A percentile compares a stretch with the other conserved stretches of the same genome.
Evolutionary conservation across 2,797 vertebrate genomes (phyloP).

Genomic region (Pangasius sanitwongsei): DNA sequence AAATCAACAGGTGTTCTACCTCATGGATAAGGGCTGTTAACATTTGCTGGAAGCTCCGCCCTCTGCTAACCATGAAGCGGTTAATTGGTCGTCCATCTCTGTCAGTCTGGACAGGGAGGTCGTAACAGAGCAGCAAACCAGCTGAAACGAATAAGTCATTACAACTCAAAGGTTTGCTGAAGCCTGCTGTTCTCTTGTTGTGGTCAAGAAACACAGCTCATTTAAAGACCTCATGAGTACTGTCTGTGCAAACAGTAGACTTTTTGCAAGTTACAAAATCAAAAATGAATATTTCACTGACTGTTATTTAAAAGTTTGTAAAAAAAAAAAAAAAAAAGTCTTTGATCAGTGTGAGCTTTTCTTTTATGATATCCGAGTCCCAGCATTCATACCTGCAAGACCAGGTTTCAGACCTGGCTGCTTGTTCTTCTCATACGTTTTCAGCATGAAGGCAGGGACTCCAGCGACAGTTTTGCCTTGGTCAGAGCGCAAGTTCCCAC

Average conservation of each 20-base stretch:
- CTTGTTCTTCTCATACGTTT: constrained; percentile 92
- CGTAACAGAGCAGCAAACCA: constrained; percentile 87
- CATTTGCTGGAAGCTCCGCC: constrained; percentile 88
- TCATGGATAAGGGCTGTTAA: constrained; percentile 88
- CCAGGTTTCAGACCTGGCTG: constrained; percentile 93
- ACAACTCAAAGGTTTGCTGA: background rate
- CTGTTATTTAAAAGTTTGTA: background rate
- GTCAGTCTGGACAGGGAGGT: constrained; percentile 85
- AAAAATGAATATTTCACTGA: background rate
- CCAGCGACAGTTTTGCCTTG: constrained; percentile 87
- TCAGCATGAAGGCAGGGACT: constrained; percentile 88
- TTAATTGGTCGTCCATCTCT: constrained; percentile 85
- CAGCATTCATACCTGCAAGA: constrained; percentile 81
- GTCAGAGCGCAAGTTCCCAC: constrained; percentile 74
- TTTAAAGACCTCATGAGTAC: background rate
- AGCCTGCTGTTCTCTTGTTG: background rate
- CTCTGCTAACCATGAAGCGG: constrained; percentile 85
- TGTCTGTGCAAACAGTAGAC: background rate
- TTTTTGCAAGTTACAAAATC: too few relatives aligned
- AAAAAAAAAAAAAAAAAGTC: background rate
- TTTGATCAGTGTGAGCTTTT: background rate
- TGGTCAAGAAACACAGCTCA: background rate
- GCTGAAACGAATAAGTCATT: constrained; percentile 69
- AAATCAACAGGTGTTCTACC: constrained; percentile 65
- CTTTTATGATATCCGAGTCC: background rate